Conservation (phyloP, 2,797 vertebrate species). For the Girardinus metallicus region DNA sequence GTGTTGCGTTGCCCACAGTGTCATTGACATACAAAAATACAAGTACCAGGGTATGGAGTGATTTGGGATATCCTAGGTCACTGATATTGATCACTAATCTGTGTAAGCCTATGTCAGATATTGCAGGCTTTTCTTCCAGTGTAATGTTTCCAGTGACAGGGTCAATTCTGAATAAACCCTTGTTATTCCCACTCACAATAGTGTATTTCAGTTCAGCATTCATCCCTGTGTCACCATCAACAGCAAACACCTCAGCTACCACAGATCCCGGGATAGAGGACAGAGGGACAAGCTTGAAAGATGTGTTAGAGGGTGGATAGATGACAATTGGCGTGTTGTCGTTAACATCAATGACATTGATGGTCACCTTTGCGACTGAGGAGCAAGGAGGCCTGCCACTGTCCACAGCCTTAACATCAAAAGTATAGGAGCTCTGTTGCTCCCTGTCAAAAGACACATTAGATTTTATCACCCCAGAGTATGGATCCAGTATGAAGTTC, state of each 20-base stretch:
- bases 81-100: slow-evolving; percentile 98
- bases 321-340: slow-evolving; percentile 97
- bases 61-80: slow-evolving; percentile 97
- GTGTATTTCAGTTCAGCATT: slow-evolving; percentile 98
- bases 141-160: slow-evolving; percentile 98
- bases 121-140: slow-evolving; percentile 92
- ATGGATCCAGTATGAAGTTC: slow-evolving; percentile 96
- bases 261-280: slow-evolving; percentile 97
- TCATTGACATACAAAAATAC: slow-evolving; percentile 98
- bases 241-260: slow-evolving; percentile 96
- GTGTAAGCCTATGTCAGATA: slow-evolving; percentile 91
- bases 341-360: slow-evolving; percentile 98
- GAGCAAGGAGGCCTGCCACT: slow-evolving; percentile 93
- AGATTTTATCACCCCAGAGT: slow-evolving; percentile 97
- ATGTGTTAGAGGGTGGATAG: slow-evolving; percentile 96
- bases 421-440: slow-evolving; percentile 98
- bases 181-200: slow-evolving; percentile 95
- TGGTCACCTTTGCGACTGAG: slow-evolving; percentile 97
- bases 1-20: slow-evolving; percentile 94
- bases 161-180: slow-evolving; percentile 96
- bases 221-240: slow-evolving; percentile 98
- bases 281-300: slow-evolving; percentile 95
- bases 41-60: slow-evolving; percentile 95
- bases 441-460: slow-evolving; percentile 98
- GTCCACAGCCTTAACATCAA: slow-evolving; percentile 96